phyloP scores from a whole-genome alignment of 1,140 invertebrate genomes.

The Triops cancriformis region DNA sequence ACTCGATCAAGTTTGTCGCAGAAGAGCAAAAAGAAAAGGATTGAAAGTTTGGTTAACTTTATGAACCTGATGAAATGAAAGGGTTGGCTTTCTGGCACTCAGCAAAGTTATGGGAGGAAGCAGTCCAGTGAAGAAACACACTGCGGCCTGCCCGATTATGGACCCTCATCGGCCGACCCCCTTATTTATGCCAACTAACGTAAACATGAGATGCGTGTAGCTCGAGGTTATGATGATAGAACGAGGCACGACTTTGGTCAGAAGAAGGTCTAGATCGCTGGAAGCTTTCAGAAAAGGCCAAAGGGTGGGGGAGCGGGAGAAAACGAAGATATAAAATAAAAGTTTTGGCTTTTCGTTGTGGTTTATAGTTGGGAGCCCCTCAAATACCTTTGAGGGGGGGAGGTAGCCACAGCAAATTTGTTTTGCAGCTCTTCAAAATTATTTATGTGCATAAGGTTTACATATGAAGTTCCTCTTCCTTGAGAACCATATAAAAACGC shows the following conservation, averaged over 20 bases:
- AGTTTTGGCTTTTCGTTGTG: background rate
- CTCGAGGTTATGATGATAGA: slow-evolving; percentile 10
- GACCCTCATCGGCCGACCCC: slow-evolving; percentile 7
- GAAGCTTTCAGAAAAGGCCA: background rate
- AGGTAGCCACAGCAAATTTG: slow-evolving; percentile 8
- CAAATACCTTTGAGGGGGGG: slow-evolving; percentile 2
- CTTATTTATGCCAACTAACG: slow-evolving; percentile 11
- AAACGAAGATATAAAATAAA: background rate
- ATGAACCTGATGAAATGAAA: slow-evolving; percentile 11
- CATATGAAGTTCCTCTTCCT: background rate
- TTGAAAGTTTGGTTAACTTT: background rate
- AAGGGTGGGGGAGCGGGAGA: background rate
- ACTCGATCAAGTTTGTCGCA: no score
- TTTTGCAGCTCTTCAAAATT: slow-evolving; percentile 9
- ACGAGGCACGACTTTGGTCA: background rate
- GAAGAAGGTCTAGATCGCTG: background rate
- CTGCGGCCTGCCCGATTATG: slow-evolving; percentile 7
- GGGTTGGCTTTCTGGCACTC: slow-evolving; percentile 12
- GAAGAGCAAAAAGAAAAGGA: no score
- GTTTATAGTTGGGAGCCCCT: slow-evolving; percentile 11
- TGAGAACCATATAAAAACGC: background rate
- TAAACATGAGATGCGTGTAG: slow-evolving; percentile 7
- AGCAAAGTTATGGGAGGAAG: background rate
- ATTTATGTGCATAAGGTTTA: slow-evolving; percentile 1
- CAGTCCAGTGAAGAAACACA: slow-evolving; percentile 10